phyloP scores from a whole-genome alignment of 2,888 invertebrate genomes.

The Euzophera pinguis region DNA sequence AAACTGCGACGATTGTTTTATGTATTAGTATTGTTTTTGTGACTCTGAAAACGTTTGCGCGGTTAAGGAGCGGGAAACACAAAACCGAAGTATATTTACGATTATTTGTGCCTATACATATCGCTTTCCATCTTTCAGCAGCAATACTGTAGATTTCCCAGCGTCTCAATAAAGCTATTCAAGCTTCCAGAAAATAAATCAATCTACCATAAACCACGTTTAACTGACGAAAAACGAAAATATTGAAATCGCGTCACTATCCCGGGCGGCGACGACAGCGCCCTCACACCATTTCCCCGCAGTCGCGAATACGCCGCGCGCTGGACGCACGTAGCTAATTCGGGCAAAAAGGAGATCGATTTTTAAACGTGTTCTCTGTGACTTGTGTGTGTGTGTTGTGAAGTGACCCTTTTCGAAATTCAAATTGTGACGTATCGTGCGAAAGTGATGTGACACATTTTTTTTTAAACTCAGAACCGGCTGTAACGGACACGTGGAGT shows the following conservation, averaged over 20 bases:
- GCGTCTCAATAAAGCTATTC: neutral
- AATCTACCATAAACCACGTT: conserved; percentile 7
- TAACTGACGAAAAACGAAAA: conserved; percentile 6
- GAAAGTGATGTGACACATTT: conserved; percentile 3
- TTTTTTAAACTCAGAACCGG: neutral
- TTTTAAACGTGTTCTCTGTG: conserved; percentile 15
- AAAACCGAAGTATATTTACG: no score
- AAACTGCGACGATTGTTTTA: neutral
- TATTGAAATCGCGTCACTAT: conserved; percentile 11
- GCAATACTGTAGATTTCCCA: neutral
- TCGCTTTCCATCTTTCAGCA: neutral
- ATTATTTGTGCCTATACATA: no score
- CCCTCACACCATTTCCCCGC: conserved; percentile 10
- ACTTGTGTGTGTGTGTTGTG: conserved; percentile 17
- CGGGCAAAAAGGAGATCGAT: conserved; percentile 17
- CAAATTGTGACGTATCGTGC: conserved; percentile 11
- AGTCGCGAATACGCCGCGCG: conserved; percentile 12
- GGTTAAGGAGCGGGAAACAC: no score
- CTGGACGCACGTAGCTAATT: neutral
- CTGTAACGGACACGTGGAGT: neutral
- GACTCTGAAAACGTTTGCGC: no score
- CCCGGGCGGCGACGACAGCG: conserved; percentile 10
- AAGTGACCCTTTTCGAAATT: conserved; percentile 11
- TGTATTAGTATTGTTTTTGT: no score
- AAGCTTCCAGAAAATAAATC: conserved; percentile 4